A percentile compares a stretch with the other conserved stretches of the same genome.
Evolutionary conservation across 2,888 invertebrate species (phyloP).

Genomic region (Anthrax anthrax): DNA sequence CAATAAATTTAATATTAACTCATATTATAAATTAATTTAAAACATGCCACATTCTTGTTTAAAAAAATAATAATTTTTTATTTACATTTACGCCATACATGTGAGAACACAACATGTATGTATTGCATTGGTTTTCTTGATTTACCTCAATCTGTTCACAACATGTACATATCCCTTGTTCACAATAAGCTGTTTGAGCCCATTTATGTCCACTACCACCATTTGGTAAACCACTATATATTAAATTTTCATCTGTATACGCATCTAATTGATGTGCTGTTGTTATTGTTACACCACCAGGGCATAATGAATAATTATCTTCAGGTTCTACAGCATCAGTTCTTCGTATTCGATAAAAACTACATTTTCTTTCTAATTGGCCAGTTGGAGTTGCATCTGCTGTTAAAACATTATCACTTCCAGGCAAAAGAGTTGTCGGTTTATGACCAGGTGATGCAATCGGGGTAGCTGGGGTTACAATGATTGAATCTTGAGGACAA

Average conservation of each 20-base stretch:
- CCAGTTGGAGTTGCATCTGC: not conserved
- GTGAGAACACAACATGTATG: too few species aligned
- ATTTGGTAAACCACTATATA: constrained; percentile 18
- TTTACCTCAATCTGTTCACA: constrained; percentile 35
- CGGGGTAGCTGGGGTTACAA: constrained; percentile 35
- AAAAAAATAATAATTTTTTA: too few species aligned
- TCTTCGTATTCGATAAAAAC: constrained; percentile 31
- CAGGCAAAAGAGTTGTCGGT: not conserved
- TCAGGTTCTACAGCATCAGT: constrained; percentile 10
- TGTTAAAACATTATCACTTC: not conserved
- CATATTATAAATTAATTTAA: too few species aligned
- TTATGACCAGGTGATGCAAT: constrained; percentile 33
- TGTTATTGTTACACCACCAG: constrained; percentile 1
- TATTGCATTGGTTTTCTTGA: too few species aligned
- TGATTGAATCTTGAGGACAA: constrained; percentile 27
- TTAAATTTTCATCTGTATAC: constrained; percentile 24
- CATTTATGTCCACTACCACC: constrained; percentile 24
- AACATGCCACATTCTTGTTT: too few species aligned
- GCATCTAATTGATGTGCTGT: constrained; percentile 24
- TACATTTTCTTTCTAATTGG: constrained; percentile 32
- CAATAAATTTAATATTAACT: too few species aligned
- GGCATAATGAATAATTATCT: not conserved
- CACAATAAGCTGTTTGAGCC: constrained; percentile 31
- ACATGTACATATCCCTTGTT: constrained; percentile 33
- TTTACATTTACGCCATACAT: too few species aligned